Base-by-base conservation (phyloP, 2,113 vertebrate genomes). In the Pholis gunnellus region DNA sequence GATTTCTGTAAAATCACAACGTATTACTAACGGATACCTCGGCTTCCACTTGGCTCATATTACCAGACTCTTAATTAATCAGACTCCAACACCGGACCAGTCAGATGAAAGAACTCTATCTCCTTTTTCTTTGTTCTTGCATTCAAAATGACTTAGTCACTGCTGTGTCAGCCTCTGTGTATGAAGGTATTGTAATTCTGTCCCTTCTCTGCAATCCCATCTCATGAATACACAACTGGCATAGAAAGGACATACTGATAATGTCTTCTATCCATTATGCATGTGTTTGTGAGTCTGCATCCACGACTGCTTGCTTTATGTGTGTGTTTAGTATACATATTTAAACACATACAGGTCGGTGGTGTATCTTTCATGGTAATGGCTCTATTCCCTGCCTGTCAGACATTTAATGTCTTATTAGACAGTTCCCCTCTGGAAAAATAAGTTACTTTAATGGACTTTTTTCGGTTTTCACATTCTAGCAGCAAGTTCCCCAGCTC, bases 181-280 rank as follows among this genome's bases (percentile, higher is more conserved):
- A 68, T 56, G 52, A 69, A 86, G 46, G n/a, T 83, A 79, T 90
- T 93, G 67, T 79, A 61, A 88, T 89, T 88, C 79, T 78, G 80
- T 79, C 56, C 64, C 72, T 73, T 66, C 64, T 68, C 88, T 84
- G 75, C 79, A 83, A 83, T 86, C 81, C 78, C 71, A 81, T 83
- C 87, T 88, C 88, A 88, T 89, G 83, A 92, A 92, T 91, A 84
- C 85, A 89, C 78, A 78, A 80, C 78, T 81, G 86, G 83, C 72
- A 76, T 22, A 70, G 75, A 81, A 86, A 83, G 88, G 72, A 91
- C 88, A 81, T 85, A 50, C 82, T 88, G 88, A 87, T 88, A 88
- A 85, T 87, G 68, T 71, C 83, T 71, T 78, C 79, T 48, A 91
- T 90, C 80, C 76, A 93, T 92, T 87, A 90, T 89, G 86, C 59